Conservation (phyloP, 2,797 vertebrate species). For the Onychomys arenicola region DNA sequence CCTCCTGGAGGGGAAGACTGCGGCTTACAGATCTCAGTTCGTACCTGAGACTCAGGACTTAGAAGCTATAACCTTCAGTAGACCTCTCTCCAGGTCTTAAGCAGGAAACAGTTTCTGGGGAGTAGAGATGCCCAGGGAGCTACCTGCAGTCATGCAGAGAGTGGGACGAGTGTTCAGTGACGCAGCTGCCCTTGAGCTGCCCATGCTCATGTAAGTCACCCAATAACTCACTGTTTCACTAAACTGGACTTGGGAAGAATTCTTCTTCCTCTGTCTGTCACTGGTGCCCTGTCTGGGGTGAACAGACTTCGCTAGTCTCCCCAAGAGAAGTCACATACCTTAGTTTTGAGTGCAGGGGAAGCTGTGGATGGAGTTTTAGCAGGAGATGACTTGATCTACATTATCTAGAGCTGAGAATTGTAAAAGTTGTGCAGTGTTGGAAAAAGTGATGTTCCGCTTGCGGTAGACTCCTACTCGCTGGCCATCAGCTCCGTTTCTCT, state of each 20-base stretch:
- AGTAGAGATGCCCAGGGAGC: not conserved
- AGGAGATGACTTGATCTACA: not conserved
- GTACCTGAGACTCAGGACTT: not conserved
- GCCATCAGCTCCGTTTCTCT: conserved; percentile 25
- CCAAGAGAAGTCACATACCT: not conserved
- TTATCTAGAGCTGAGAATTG: not conserved
- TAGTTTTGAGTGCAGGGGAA: not conserved
- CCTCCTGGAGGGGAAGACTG: not conserved
- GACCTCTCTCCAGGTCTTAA: not conserved
- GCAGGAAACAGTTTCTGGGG: not conserved
- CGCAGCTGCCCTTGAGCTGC: not conserved
- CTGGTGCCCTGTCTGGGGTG: not conserved
- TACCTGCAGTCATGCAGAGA: too few species aligned
- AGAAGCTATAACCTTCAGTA: not conserved
- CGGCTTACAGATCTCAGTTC: not conserved
- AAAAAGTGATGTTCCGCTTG: not conserved
- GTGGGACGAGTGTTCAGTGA: not conserved
- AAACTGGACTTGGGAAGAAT: not conserved
- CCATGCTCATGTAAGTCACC: not conserved
- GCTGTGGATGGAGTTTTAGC: not conserved
- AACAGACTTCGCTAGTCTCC: not conserved
- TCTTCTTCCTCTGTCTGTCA: not conserved
- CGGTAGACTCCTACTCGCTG: not conserved
- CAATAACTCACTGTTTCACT: not conserved
- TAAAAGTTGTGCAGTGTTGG: not conserved